These are phyloP conservation scores for Ptychoptera albimana DNA, from an alignment of 2,888 invertebrate species.

Conservation along the genomic window DNA sequence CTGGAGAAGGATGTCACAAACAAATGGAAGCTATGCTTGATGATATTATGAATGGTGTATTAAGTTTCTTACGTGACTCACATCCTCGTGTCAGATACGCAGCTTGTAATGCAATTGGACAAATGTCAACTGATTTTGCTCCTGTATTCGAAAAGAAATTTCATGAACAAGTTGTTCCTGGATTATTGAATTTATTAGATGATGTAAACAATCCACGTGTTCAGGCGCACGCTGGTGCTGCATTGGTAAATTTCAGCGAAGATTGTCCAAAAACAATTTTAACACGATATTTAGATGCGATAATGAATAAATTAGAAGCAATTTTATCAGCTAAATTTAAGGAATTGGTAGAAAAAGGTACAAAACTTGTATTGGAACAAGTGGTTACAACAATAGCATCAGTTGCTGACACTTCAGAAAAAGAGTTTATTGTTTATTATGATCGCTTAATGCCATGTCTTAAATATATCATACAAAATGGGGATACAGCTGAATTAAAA, in stretches of 20 bases:
- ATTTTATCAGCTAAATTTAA: slow-evolving; percentile 87
- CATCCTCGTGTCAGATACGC: slow-evolving; percentile 51
- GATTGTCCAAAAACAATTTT: slow-evolving; percentile 94
- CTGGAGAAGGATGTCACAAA: slow-evolving; percentile 96
- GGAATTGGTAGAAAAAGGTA: slow-evolving; percentile 85
- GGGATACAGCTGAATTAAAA: slow-evolving; percentile 72
- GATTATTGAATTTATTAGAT: slow-evolving; percentile 72
- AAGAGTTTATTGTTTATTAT: slow-evolving; percentile 88
- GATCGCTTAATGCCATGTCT: slow-evolving; percentile 86
- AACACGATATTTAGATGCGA: slow-evolving; percentile 73
- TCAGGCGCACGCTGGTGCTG: slow-evolving; percentile 72
- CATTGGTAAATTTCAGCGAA: slow-evolving; percentile 97
- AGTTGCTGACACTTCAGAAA: slow-evolving; percentile 95
- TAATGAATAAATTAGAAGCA: slow-evolving; percentile 80
- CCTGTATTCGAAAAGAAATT: slow-evolving; percentile 95
- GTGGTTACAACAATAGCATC: slow-evolving; percentile 94
- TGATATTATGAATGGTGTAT: slow-evolving; percentile 80
- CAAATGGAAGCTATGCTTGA: slow-evolving; percentile 94
- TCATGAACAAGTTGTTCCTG: slow-evolving; percentile 88
- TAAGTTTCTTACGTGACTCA: slow-evolving; percentile 70
- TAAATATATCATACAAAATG: slow-evolving; percentile 93
- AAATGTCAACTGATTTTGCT: slow-evolving; percentile 98
- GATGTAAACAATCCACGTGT: slow-evolving; percentile 88
- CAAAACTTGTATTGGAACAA: slow-evolving; percentile 93
- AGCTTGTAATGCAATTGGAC: slow-evolving; percentile 96